phyloP scores from a whole-genome alignment of 2,113 vertebrate species.

The Rousettus leschenaultii region DNA sequence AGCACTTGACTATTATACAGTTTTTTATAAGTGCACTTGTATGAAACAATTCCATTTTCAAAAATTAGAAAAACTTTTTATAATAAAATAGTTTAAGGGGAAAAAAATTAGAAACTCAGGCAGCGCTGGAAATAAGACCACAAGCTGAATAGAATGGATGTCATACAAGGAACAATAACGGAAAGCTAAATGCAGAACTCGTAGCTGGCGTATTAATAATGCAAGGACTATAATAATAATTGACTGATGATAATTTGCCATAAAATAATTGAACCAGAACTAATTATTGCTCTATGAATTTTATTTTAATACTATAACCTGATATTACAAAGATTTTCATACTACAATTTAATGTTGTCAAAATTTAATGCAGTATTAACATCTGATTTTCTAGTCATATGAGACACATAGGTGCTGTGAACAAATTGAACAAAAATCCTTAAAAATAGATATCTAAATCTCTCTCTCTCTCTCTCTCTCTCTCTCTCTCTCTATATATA shows the following conservation, averaged over 20 bases:
- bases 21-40: conserved; percentile 7
- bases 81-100: neutral
- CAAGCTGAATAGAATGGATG: neutral
- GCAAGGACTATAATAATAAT: conserved; percentile 79
- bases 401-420: neutral
- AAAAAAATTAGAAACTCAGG: neutral
- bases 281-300: conserved; percentile 80
- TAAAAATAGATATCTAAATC: neutral
- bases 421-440: neutral
- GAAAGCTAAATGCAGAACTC: conserved; percentile 72
- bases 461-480: too few relatives aligned
- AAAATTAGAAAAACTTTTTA: conserved; percentile 26
- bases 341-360: conserved; percentile 25
- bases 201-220: conserved; percentile 79
- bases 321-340: conserved; percentile 33
- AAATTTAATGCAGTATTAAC: conserved; percentile 3
- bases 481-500: neutral
- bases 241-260: conserved; percentile 76
- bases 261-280: conserved; percentile 79
- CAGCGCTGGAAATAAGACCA: neutral
- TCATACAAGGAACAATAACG: neutral
- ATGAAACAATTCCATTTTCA: conserved; percentile 15
- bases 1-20: neutral
- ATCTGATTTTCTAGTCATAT: neutral
- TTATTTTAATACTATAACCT: conserved; percentile 73